Evolutionary conservation across 1,140 invertebrate genomes (phyloP).

Genomic region (Drosophila orena): DNA sequence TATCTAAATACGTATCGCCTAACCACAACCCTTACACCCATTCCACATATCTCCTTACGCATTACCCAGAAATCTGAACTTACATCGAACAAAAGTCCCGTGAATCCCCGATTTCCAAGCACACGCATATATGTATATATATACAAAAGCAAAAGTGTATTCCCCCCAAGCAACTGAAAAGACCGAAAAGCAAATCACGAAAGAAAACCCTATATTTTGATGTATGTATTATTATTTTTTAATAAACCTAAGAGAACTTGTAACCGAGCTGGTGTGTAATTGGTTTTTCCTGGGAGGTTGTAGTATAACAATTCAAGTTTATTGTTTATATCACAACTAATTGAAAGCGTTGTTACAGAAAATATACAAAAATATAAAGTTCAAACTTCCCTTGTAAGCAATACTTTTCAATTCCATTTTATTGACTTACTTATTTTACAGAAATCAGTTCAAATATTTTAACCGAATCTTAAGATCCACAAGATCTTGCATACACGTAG

Average conservation of each 20-base stretch:
- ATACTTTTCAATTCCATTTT: not conserved
- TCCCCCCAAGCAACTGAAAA: constrained; percentile 26
- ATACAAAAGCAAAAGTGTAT: constrained; percentile 3
- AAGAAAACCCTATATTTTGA: constrained; percentile 67
- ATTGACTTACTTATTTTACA: not conserved
- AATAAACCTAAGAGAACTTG: constrained; percentile 67
- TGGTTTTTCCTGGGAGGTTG: constrained; percentile 1
- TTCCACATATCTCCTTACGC: constrained; percentile 1
- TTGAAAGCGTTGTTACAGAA: not conserved
- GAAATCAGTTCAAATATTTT: too few relatives aligned
- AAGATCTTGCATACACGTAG: too few relatives aligned
- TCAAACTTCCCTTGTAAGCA: not conserved
- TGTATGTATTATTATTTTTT: constrained; percentile 73
- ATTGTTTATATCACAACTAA: not conserved
- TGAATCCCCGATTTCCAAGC: not conserved
- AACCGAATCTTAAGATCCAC: too few relatives aligned
- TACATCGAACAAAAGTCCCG: constrained; percentile 18
- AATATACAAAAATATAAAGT: not conserved
- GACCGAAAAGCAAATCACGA: constrained; percentile 23
- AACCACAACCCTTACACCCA: not conserved
- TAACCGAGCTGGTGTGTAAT: constrained; percentile 14
- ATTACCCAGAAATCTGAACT: constrained; percentile 7
- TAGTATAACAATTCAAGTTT: not conserved
- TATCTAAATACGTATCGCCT: constrained; percentile 11
- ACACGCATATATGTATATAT: constrained; percentile 2